Evolutionary conservation across 2,797 vertebrate genomes (phyloP).

Genomic region (Onychomys arenicola): DNA sequence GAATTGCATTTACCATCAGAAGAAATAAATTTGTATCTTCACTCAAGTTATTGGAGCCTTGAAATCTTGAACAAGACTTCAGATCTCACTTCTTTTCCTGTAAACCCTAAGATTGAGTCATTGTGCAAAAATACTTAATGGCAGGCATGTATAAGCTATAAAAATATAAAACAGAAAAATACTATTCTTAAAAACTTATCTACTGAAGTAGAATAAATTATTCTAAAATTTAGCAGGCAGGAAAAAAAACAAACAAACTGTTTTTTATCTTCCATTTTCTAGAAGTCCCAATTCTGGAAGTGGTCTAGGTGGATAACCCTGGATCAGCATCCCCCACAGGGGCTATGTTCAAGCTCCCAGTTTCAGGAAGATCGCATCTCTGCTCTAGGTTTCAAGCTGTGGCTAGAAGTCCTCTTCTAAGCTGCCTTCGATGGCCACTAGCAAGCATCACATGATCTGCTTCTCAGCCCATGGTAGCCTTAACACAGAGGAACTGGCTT

Average conservation of each 20-base stretch:
- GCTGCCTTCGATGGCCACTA: not conserved
- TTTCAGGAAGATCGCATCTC: not conserved
- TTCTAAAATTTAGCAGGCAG: not conserved
- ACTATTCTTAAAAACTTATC: not conserved
- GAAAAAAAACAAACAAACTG: not conserved
- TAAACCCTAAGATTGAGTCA: not conserved
- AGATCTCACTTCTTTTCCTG: not conserved
- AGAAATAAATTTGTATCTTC: conserved; percentile 9
- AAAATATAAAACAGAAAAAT: conserved; percentile 39
- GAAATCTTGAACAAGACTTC: conserved; percentile 26
- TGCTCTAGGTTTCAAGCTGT: not conserved
- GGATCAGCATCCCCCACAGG: not conserved
- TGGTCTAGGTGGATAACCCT: not conserved
- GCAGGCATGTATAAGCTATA: not conserved
- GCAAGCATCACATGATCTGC: not conserved
- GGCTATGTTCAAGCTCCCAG: not conserved
- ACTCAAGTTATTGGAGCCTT: conserved; percentile 56
- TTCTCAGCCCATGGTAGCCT: not conserved
- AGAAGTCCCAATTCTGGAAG: not conserved
- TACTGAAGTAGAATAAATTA: not conserved
- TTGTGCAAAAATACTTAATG: not conserved
- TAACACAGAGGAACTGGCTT: not conserved
- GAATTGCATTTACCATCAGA: conserved; percentile 41
- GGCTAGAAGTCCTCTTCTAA: not conserved
- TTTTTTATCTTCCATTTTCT: not conserved